Percentiles rank a stretch among this genome's conserved stretches.
phyloP scores from a whole-genome alignment of 2,797 vertebrate genomes.

The Crypturellus tataupa region DNA sequence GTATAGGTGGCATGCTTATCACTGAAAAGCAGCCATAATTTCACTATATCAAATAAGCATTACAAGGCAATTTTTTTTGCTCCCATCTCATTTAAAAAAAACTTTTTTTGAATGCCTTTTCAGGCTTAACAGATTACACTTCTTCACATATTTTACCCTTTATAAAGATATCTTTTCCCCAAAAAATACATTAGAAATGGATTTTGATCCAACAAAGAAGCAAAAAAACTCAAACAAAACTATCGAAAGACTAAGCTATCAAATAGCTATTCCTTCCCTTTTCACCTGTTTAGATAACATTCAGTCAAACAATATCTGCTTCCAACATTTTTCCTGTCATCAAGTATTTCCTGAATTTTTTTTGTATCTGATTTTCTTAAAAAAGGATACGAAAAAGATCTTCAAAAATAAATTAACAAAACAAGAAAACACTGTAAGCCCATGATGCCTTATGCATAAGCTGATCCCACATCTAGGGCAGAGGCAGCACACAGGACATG shows the following conservation, averaged over 20 bases:
- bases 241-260: neutral
- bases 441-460: neutral
- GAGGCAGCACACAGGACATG: neutral
- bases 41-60: neutral
- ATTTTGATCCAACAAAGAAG: neutral
- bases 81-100: neutral
- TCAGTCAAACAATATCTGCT: neutral
- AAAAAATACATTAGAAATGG: neutral
- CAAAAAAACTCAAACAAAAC: neutral
- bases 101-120: neutral
- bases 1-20: neutral
- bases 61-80: neutral
- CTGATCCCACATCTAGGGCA: neutral
- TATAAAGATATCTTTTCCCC: neutral
- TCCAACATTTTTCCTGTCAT: neutral
- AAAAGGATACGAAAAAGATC: neutral
- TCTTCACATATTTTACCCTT: neutral
- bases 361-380: neutral
- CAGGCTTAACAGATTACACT: neutral
- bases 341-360: neutral
- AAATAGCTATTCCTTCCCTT: neutral
- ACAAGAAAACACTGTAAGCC: neutral
- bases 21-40: neutral
- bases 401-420: neutral
- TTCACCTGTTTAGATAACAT: neutral